Conservation (phyloP, 1,140 invertebrate genomes). For the Drosophila mojavensis region DNA sequence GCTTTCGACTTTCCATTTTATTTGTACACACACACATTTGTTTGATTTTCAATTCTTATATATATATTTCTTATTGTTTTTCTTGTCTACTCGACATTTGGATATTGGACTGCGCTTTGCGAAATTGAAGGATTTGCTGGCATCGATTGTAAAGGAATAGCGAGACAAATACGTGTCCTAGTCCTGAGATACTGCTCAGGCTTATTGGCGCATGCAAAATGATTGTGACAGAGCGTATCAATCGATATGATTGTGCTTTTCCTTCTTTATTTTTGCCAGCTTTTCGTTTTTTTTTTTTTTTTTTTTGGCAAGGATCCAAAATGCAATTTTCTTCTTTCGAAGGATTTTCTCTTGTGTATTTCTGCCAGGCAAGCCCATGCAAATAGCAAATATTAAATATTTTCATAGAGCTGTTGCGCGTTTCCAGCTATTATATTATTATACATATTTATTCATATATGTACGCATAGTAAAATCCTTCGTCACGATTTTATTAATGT, state of each 20-base stretch:
- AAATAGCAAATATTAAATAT: constrained; percentile 50
- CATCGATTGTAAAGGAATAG: constrained; percentile 34
- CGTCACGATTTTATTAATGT: constrained; percentile 62
- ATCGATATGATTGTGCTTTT: constrained; percentile 42
- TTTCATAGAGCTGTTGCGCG: not conserved
- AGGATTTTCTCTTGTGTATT: constrained; percentile 8
- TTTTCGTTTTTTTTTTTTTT: too few species aligned
- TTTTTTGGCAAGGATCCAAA: constrained; percentile 27
- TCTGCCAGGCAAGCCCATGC: constrained; percentile 13
- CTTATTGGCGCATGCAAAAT: constrained; percentile 74
- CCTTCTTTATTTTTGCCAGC: constrained; percentile 28
- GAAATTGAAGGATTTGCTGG: constrained; percentile 53
- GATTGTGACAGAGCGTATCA: constrained; percentile 60
- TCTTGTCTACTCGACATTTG: constrained; percentile 73
- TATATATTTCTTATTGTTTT: constrained; percentile 17
- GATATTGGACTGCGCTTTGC: constrained; percentile 38
- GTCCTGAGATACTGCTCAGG: constrained; percentile 45
- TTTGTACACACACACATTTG: constrained; percentile 28
- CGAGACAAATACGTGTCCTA: constrained; percentile 66
- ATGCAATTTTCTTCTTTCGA: constrained; percentile 10
- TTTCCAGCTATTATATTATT: constrained; percentile 1
- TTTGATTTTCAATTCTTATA: constrained; percentile 43
- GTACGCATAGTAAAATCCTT: constrained; percentile 26
- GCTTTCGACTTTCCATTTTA: constrained; percentile 39
- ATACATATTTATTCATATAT: too few species aligned